A percentile compares a stretch with the other conserved stretches of the same genome.
phyloP scores from a whole-genome alignment of 2,113 vertebrate genomes.

The Papio anubis region DNA sequence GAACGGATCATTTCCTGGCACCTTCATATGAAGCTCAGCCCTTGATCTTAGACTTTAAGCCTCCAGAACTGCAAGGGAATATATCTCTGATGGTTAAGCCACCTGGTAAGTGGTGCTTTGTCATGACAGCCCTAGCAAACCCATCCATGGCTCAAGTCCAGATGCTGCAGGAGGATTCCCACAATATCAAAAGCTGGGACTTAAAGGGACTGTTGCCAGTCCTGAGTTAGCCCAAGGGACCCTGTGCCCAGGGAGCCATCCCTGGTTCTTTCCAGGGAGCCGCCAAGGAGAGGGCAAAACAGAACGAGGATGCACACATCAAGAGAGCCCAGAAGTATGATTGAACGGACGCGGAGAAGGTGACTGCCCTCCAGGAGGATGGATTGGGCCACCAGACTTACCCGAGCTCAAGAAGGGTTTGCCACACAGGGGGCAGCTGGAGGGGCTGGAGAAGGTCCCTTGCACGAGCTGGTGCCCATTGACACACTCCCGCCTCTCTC shows the following conservation, averaged over 20 bases:
- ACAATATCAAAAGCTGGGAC: background rate
- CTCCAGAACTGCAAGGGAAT: background rate
- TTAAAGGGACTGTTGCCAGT: background rate
- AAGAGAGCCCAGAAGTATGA: accelerated
- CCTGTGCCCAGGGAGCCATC: background rate
- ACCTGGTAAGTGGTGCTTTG: accelerated
- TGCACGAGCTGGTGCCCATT: slow-evolving; percentile 87
- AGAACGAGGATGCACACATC: background rate
- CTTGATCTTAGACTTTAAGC: background rate
- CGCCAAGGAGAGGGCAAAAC: background rate
- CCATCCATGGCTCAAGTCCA: background rate
- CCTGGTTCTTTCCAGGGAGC: background rate
- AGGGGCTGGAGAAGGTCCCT: slow-evolving; percentile 88
- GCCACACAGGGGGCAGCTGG: slow-evolving; percentile 93
- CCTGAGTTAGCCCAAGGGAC: background rate
- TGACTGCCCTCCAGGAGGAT: background rate
- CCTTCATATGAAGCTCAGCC: background rate
- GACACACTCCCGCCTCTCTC: slow-evolving; percentile 81
- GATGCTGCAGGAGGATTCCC: background rate
- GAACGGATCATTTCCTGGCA: background rate
- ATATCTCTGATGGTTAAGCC: background rate
- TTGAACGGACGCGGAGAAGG: background rate
- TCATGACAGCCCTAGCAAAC: background rate
- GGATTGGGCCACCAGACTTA: slow-evolving; percentile 86
- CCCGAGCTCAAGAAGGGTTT: slow-evolving; percentile 92